Evolutionary conservation across 2,113 vertebrate species (phyloP), one percentile per base, ranked within the genome.

Genomic region (Phainopepla nitens): DNA sequence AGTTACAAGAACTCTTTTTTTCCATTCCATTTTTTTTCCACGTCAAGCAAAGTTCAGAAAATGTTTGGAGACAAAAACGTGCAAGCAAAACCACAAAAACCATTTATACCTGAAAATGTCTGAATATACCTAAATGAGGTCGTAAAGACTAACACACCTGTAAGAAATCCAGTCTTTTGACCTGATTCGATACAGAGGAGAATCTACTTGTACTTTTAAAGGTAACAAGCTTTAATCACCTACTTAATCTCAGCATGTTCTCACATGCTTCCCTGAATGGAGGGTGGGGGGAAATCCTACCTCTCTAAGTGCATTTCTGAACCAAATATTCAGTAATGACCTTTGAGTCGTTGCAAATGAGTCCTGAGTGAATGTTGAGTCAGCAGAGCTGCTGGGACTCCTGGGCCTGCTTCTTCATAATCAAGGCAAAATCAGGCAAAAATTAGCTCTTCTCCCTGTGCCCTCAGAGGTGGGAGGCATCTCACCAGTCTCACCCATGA

Each of bases 391-490:
- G 21, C 47, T 29, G 31, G 41, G n/a, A 44, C 8, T 87, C 42
- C 57, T 64, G 36, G 17, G 14, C 12, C 39, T 5, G 1, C 33
- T 64, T 81, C 77, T 88, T 61, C 4, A 6, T 57, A 92, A 87
- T 22, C 23, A 36, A 41, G 13, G 42, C 44, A 47, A 76, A 86
- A 60, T 22, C 11, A n/a, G 47, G 45, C 9, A 73, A 76, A 82
- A 82, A 10, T 0, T 11, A 87, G 33, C 20, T 65, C 13, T 27
- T 90, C n/a, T 62, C 5, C 0, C 0, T 70, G 4, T 54, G 29
- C 13, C 16, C 19, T 62, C 33, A 41, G 17, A 10, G 10, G 9
- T 31, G 31, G 8, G 36, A 85, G 28, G 53, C 15, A 17, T 5
- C 33, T 87, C 62, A 70, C 19, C 27, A 28, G 35, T 29, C 35